phyloP scores from a whole-genome alignment of 1,140 invertebrate species.

The Drosophila pectinifera region DNA sequence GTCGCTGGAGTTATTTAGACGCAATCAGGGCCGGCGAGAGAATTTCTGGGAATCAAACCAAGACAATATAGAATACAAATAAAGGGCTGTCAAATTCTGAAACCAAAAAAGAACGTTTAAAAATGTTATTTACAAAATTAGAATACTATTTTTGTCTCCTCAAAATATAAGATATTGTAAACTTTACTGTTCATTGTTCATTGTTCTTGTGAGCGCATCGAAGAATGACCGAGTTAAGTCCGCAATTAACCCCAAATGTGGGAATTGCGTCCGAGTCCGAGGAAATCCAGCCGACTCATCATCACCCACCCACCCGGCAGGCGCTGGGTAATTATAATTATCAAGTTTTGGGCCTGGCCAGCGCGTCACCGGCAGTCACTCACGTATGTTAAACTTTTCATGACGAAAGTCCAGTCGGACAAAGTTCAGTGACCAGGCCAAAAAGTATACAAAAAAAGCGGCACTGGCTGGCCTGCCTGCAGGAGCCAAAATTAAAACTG shows the following conservation, averaged over 20 bases:
- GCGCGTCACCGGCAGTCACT: constrained; percentile 49
- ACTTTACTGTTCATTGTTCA: neutral
- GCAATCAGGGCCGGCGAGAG: constrained; percentile 1
- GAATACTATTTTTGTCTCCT: neutral
- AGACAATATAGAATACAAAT: too few relatives aligned
- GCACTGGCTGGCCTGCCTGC: neutral
- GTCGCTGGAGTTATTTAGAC: constrained; percentile 24
- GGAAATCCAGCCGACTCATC: constrained; percentile 33
- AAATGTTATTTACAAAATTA: neutral
- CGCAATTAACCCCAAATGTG: constrained; percentile 13
- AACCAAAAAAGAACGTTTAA: too few relatives aligned
- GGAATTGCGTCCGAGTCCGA: constrained; percentile 16
- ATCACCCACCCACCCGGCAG: constrained; percentile 36
- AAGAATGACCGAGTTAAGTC: constrained; percentile 30
- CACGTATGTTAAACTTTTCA: constrained; percentile 69
- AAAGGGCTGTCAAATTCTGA: too few relatives aligned
- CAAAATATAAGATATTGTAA: neutral
- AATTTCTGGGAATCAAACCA: neutral
- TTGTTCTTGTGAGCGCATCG: neutral
- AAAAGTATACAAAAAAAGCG: constrained; percentile 19
- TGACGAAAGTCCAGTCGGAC: constrained; percentile 81
- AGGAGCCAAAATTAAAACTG: constrained; percentile 51
- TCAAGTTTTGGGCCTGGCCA: constrained; percentile 37
- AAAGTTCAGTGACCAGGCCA: constrained; percentile 74
- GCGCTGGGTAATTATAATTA: constrained; percentile 39